Evolutionary conservation across 2,888 invertebrate species (phyloP).

Genomic region (Anthophora plumipes): DNA sequence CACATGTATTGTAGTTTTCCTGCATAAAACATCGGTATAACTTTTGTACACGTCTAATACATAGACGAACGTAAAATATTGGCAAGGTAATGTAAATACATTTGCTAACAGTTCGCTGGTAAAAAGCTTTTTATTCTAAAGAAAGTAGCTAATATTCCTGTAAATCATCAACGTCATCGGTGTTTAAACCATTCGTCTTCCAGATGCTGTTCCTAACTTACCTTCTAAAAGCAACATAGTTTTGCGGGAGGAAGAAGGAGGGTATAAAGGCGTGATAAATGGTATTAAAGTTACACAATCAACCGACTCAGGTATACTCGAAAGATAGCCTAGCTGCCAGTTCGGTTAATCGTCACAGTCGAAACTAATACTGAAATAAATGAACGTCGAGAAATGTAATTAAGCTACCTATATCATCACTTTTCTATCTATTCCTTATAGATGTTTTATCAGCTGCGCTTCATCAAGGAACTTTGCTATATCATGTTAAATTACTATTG

Average conservation of each 20-base stretch:
- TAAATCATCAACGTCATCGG: conserved; percentile 64
- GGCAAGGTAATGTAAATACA: neutral
- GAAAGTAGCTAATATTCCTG: conserved; percentile 57
- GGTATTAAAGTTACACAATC: conserved; percentile 78
- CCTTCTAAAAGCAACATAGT: conserved; percentile 20
- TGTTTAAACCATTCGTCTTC: conserved; percentile 76
- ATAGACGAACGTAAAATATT: too few species aligned
- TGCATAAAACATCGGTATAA: too few species aligned
- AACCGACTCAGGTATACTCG: conserved; percentile 63
- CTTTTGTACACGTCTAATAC: too few species aligned
- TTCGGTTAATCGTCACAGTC: conserved; percentile 76
- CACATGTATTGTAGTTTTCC: too few species aligned
- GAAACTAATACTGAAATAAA: conserved; percentile 77
- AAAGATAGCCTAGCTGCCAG: conserved; percentile 33
- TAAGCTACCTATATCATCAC: conserved; percentile 62
- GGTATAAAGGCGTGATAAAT: conserved; percentile 80
- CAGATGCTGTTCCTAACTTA: conserved; percentile 51
- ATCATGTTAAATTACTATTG: too few species aligned
- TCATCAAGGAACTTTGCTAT: too few species aligned
- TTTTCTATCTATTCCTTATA: neutral
- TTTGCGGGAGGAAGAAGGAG: conserved; percentile 60
- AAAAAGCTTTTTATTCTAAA: conserved; percentile 30
- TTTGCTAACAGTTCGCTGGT: conserved; percentile 64
- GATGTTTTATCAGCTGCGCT: too few species aligned
- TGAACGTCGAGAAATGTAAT: conserved; percentile 74